These are phyloP conservation scores for Forbesichthys papilliferus DNA, from an alignment of 2,113 vertebrate genomes.

Conservation along the genomic window DNA sequence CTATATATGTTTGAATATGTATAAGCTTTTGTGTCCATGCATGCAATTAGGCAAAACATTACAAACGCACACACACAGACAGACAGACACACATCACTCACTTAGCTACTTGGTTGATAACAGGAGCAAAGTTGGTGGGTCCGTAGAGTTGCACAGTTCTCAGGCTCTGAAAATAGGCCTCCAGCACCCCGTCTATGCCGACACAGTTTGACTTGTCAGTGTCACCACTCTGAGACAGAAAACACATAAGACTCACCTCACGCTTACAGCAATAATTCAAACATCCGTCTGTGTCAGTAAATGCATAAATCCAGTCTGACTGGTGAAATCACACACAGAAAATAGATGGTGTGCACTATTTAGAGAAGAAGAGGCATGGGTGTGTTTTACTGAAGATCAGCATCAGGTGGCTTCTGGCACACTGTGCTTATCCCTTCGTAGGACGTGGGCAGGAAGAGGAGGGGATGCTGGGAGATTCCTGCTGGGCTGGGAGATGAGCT, in stretches of 20 bases:
- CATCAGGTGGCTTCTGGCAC: slow-evolving; percentile 28
- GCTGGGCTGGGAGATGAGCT: slow-evolving; percentile 54
- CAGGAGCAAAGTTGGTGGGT: slow-evolving; percentile 91
- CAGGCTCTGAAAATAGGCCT: slow-evolving; percentile 91
- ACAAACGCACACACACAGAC: not conserved
- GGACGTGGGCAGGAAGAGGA: slow-evolving; percentile 32
- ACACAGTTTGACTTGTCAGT: slow-evolving; percentile 81
- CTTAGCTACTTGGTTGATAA: slow-evolving; percentile 95
- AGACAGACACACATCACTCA: slow-evolving; percentile 61
- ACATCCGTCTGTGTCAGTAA: too few relatives aligned
- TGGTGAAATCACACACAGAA: too few relatives aligned
- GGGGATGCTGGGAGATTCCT: slow-evolving; percentile 47
- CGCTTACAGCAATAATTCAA: too few relatives aligned
- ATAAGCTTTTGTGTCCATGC: too few relatives aligned
- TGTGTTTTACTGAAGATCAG: slow-evolving; percentile 17
- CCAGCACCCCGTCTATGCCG: slow-evolving; percentile 86
- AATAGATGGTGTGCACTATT: too few relatives aligned
- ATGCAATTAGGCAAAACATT: not conserved
- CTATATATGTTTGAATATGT: too few relatives aligned
- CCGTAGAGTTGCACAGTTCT: slow-evolving; percentile 91
- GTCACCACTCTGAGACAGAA: slow-evolving; percentile 72
- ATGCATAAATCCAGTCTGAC: too few relatives aligned
- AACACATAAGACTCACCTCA: too few relatives aligned
- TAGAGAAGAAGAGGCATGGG: not conserved
- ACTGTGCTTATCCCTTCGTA: slow-evolving; percentile 38